Conservation (phyloP, 2,113 vertebrate species). For the Sclerurus mexicanus region DNA sequence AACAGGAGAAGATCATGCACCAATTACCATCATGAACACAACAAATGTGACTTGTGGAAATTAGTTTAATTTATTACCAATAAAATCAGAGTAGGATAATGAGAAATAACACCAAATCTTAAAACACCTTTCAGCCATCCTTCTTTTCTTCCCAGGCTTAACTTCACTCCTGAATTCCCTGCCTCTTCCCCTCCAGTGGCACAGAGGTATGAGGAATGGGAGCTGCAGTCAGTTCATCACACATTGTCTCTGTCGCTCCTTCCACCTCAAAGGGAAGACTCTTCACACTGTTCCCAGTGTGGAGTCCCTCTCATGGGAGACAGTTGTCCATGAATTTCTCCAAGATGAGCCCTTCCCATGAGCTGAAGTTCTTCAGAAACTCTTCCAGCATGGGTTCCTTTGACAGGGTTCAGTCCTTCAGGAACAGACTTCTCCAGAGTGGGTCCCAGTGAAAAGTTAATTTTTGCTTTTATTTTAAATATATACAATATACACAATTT, state of each 20-base stretch:
- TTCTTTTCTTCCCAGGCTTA: not conserved
- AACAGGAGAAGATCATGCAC: not conserved
- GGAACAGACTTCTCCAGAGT: not conserved
- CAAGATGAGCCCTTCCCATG: not conserved
- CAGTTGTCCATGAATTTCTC: not conserved
- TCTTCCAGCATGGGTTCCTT: not conserved
- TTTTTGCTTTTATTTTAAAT: not conserved
- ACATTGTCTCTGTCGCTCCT: not conserved
- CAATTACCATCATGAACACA: not conserved
- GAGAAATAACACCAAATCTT: not conserved
- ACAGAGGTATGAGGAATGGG: not conserved
- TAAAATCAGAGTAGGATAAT: not conserved
- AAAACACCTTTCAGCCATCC: not conserved
- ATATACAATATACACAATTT: not conserved
- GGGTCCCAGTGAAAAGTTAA: not conserved
- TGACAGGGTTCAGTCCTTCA: not conserved
- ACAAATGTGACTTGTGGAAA: not conserved
- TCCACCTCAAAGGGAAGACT: not conserved
- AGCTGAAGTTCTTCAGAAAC: not conserved
- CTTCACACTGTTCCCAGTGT: not conserved
- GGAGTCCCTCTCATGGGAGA: not conserved
- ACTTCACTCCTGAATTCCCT: not conserved
- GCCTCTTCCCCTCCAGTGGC: not conserved
- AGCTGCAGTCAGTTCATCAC: not conserved
- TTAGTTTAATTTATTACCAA: not conserved